Base-by-base conservation (phyloP, 1,140 invertebrate species). In the Hydropsyche tenuis region DNA sequence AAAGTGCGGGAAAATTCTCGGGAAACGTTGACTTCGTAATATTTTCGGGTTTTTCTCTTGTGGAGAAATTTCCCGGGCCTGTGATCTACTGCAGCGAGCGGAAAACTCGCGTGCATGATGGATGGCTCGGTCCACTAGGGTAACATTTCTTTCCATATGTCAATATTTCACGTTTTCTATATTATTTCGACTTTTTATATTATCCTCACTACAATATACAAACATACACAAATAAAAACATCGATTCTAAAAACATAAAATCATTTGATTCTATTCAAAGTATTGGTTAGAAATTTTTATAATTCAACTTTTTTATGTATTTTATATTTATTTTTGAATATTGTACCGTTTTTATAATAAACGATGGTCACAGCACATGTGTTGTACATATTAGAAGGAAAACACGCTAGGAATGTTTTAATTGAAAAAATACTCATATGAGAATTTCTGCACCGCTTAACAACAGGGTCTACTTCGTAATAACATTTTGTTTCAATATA, bases 341-440 rank as follows among this genome's bases (percentile, higher is more conserved):
- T 53, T 53, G n/a, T 43, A 37, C 37, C 16, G 6, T 3, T 9
- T 63, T 63, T 27, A 9, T 27, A 5, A n/a, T 37, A 63, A 3
- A 25, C 12, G 11, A 43, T 68, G 45, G 65, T 48, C 65, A 68
- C 65, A 22, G n/a, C 48, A 27, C 27, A 16, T 18, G 27, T 37
- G 43, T 70, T 60, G 68, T 56, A 46, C 42, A 70, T 48, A 70
- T 70, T 70, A n/a, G 12, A 18, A 42, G 27, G 16, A 37, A 56
- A 70, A 56, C 68, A 70, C 68, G 68, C 51, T 25, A 70, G 68
- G 68, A 70, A 70, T 70, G 68, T 56, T 70, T 70, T 70, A 70
- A 70, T 70, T 70, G 42, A 70, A 70, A 70, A 70, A 70, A 70
- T 70, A 53, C 68, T 70, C 68, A 70, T 70, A 70, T 27, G 68